phyloP scores from a whole-genome alignment of 2,888 invertebrate species.

The Cremastinae sp. region DNA sequence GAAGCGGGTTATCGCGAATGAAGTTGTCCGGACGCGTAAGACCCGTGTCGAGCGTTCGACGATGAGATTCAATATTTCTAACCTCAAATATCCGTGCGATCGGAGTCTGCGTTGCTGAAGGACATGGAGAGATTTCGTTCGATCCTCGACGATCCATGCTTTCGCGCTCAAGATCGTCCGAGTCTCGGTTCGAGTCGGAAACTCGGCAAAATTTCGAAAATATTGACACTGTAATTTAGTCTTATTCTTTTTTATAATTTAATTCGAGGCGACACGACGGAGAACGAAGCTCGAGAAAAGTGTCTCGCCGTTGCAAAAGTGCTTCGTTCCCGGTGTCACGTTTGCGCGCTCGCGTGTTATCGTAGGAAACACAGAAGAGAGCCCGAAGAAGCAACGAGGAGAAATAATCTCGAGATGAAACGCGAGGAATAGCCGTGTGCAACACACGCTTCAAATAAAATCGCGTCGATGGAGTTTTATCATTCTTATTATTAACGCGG shows the following conservation, averaged over 20 bases:
- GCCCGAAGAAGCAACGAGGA: not conserved
- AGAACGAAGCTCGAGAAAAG: conserved; percentile 1
- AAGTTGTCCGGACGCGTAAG: too few relatives aligned
- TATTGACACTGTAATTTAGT: conserved; percentile 41
- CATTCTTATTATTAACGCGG: conserved; percentile 14
- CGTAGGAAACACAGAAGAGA: conserved; percentile 19
- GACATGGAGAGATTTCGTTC: conserved; percentile 34
- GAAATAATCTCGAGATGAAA: conserved; percentile 25
- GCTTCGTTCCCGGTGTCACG: conserved; percentile 20
- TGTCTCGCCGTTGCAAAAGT: conserved; percentile 6
- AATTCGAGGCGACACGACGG: not conserved
- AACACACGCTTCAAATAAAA: conserved; percentile 4
- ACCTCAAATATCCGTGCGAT: conserved; percentile 12
- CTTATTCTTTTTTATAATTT: not conserved
- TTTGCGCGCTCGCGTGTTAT: conserved; percentile 14
- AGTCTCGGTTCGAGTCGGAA: conserved; percentile 50
- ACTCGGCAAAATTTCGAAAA: conserved; percentile 31
- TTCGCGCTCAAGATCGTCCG: conserved; percentile 33
- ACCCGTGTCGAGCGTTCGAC: too few relatives aligned
- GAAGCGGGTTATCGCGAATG: not conserved
- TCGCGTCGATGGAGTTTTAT: conserved; percentile 14
- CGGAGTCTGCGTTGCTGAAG: conserved; percentile 1
- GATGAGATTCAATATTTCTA: not conserved
- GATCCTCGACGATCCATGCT: conserved; percentile 7
- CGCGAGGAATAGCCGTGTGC: conserved; percentile 32